These are phyloP conservation scores for Poeciliopsis prolifica DNA, from an alignment of 2,113 vertebrate genomes.

Conservation along the genomic window DNA sequence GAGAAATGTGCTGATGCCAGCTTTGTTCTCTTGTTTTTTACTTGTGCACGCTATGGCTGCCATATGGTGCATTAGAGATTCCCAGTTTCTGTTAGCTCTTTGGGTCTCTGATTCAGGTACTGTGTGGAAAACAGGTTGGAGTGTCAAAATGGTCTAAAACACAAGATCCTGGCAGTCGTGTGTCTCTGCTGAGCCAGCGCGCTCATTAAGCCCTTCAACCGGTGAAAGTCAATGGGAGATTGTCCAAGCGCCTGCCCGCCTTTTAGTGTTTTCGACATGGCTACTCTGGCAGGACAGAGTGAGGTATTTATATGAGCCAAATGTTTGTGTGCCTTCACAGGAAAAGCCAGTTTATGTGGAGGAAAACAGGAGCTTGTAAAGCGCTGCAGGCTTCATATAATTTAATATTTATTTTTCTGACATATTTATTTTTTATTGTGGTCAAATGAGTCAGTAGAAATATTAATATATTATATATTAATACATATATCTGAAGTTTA, in stretches of 20 bases:
- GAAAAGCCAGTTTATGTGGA: constrained; percentile 36
- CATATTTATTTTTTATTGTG: constrained; percentile 46
- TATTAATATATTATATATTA: no score
- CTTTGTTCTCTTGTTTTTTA: constrained; percentile 24
- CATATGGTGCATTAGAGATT: constrained; percentile 34
- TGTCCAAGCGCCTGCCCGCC: constrained; percentile 53
- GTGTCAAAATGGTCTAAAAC: constrained; percentile 39
- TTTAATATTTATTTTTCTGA: constrained; percentile 59
- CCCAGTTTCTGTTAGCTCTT: constrained; percentile 38
- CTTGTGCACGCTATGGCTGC: constrained; percentile 23
- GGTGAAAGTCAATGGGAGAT: constrained; percentile 59
- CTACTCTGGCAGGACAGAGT: constrained; percentile 52
- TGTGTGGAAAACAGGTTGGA: constrained; percentile 25
- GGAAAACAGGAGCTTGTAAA: constrained; percentile 54
- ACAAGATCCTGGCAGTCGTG: constrained; percentile 35
- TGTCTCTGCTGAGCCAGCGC: constrained; percentile 68
- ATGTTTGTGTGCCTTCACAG: constrained; percentile 55
- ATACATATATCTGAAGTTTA: no score
- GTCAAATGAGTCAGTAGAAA: constrained; percentile 44
- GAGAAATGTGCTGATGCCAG: constrained; percentile 43
- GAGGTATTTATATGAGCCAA: constrained; percentile 64
- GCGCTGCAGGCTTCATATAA: constrained; percentile 26
- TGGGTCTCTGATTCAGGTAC: constrained; percentile 38
- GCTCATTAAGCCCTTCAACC: constrained; percentile 63
- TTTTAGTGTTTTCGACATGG: constrained; percentile 60